Evolutionary conservation across 1,140 invertebrate genomes (phyloP).

Genomic region (Zaprionus capensis): DNA sequence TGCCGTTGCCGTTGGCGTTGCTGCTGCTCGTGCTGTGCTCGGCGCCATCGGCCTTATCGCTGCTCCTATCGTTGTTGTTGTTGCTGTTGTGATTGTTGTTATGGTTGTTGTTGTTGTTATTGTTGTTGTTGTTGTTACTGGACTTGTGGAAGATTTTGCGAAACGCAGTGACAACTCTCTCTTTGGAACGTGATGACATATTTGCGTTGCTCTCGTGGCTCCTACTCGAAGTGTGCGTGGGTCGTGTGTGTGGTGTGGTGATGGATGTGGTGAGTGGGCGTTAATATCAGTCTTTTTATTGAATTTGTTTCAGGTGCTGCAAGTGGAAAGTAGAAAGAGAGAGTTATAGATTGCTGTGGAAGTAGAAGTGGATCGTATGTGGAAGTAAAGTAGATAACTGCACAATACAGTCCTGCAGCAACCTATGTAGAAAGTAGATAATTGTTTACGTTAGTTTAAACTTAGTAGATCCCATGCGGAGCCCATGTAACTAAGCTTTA

Average conservation of each 20-base stretch:
- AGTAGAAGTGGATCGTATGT: neutral
- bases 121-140: conserved; percentile 86
- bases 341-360: neutral
- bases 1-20: conserved; percentile 87
- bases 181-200: conserved; percentile 90
- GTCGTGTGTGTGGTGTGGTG: conserved; percentile 15
- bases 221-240: conserved; percentile 9
- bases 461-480: too few species aligned
- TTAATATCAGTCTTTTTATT: conserved; percentile 61
- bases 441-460: too few species aligned
- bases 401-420: neutral
- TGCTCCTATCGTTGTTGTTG: conserved; percentile 81
- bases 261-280: conserved; percentile 14
- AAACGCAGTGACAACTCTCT: conserved; percentile 90
- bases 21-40: conserved; percentile 37
- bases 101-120: conserved; percentile 58
- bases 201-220: conserved; percentile 30
- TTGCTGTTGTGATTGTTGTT: conserved; percentile 87
- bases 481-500: too few species aligned
- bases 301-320: conserved; percentile 42
- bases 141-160: conserved; percentile 89
- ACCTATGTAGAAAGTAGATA: neutral
- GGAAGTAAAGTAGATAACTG: neutral
- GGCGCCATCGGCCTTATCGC: conserved; percentile 77
- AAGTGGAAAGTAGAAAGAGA: neutral